Percentiles rank a stretch among this genome's conserved stretches.
Evolutionary conservation across 2,113 vertebrate species (phyloP).

Genomic region (Caloenas nicobarica): DNA sequence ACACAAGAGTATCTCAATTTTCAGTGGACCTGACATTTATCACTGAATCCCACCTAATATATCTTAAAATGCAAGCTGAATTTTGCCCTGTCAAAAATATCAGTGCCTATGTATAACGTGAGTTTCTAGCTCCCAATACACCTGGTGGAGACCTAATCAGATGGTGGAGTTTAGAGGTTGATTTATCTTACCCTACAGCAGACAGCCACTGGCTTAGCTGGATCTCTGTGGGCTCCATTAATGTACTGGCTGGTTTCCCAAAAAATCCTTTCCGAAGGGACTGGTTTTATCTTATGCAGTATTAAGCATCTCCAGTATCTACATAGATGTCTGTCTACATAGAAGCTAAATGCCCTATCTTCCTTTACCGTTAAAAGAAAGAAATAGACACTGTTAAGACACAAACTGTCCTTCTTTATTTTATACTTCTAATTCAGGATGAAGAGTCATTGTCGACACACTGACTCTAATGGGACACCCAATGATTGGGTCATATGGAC

Average conservation of each 20-base stretch:
- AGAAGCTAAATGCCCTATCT: not conserved
- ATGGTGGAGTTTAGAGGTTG: not conserved
- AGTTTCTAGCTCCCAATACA: not conserved
- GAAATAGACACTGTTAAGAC: not conserved
- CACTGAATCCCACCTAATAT: not conserved
- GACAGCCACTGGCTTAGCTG: not conserved
- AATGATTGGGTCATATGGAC: not conserved
- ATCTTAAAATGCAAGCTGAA: not conserved
- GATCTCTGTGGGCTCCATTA: not conserved
- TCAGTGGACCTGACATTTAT: not conserved
- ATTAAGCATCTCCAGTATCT: not conserved
- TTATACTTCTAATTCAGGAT: not conserved
- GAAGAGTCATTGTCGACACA: not conserved
- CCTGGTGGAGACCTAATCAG: not conserved
- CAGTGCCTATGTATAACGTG: too few species aligned
- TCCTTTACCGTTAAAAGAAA: not conserved
- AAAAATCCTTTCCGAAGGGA: not conserved
- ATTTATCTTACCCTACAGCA: not conserved
- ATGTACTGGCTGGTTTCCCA: not conserved
- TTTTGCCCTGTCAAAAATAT: not conserved
- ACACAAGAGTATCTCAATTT: not conserved
- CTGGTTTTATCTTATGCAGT: not conserved
- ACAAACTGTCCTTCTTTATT: not conserved
- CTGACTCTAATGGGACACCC: not conserved
- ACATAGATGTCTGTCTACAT: accelerated